phyloP scores from a whole-genome alignment of 2,113 vertebrate genomes.

The Sylvilagus bachmani region DNA sequence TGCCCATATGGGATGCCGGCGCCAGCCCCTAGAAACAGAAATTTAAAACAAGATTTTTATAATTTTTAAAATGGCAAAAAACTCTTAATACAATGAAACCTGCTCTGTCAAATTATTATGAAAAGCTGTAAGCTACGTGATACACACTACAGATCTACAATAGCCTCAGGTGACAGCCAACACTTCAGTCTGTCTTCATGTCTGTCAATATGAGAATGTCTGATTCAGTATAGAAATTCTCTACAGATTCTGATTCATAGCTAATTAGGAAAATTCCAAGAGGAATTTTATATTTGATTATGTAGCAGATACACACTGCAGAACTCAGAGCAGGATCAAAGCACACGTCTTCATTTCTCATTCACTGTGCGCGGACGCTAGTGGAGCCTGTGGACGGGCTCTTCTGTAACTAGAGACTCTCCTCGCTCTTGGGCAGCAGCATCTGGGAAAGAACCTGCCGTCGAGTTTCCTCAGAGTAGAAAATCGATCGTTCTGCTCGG shows the following conservation, averaged over 20 bases:
- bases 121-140: neutral
- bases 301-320: neutral
- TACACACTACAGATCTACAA: neutral
- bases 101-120: neutral
- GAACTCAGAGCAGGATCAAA: constrained; percentile 41
- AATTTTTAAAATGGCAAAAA: constrained; percentile 1
- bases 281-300: constrained; percentile 38
- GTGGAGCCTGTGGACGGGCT: no score
- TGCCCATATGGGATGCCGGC: no score
- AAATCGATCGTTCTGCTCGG: no score
- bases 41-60: neutral
- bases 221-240: neutral
- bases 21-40: neutral
- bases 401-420: no score
- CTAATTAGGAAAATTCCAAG: neutral
- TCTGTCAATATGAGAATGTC: neutral
- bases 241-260: neutral
- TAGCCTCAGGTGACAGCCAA: neutral
- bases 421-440: no score
- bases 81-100: neutral
- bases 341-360: neutral
- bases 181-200: neutral
- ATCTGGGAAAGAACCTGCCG: neutral
- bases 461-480: neutral
- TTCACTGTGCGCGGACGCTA: no score